These are phyloP conservation scores for Coelinius sp. DNA, from an alignment of 2,888 invertebrate species.

Conservation along the genomic window DNA sequence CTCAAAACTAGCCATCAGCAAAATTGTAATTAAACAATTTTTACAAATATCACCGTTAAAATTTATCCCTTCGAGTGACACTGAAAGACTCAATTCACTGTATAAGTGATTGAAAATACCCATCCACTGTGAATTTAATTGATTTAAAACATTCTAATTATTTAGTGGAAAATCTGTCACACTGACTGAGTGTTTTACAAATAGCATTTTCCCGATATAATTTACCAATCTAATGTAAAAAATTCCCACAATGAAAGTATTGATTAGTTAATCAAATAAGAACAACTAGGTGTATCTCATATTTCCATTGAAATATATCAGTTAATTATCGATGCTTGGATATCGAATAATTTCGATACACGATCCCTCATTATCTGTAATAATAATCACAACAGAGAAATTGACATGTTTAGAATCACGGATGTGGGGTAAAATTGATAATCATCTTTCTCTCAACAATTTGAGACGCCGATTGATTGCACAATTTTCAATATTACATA, in stretches of 20 bases:
- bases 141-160: slow-evolving; percentile 16
- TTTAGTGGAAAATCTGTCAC: slow-evolving; percentile 28
- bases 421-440: not conserved
- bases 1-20: too few relatives aligned
- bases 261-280: not conserved
- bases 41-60: not conserved
- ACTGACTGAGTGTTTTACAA: not conserved
- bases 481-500: not conserved
- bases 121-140: slow-evolving; percentile 24
- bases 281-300: not conserved
- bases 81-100: not conserved
- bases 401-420: not conserved
- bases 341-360: not conserved
- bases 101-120: slow-evolving; percentile 12
- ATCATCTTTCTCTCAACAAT: not conserved
- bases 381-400: not conserved
- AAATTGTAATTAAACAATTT: not conserved
- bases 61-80: not conserved
- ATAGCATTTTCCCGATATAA: not conserved
- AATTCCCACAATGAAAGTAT: not conserved
- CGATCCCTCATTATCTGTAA: not conserved
- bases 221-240: not conserved
- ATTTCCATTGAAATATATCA: not conserved
- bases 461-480: not conserved
- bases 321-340: not conserved